A percentile compares a stretch with the other conserved stretches of the same genome.
Conservation (phyloP, 2,113 vertebrate species). For the Hippocampus barbouri region DNA sequence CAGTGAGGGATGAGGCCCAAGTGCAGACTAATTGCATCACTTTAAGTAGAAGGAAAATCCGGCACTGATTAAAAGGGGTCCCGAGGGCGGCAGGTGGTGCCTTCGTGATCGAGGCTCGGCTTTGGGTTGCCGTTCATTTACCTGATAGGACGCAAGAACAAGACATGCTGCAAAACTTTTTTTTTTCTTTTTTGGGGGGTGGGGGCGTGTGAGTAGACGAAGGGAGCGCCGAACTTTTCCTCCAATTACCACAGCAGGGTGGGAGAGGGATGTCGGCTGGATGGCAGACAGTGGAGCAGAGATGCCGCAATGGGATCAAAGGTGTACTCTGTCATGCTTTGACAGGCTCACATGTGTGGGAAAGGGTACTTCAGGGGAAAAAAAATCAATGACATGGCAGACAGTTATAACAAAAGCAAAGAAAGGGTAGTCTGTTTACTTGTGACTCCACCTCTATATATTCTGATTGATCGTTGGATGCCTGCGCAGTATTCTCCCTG, state of each 20-base stretch:
- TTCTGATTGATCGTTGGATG: background rate
- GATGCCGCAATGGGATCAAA: slow-evolving; percentile 51
- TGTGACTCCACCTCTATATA: slow-evolving; percentile 1
- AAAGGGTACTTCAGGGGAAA: background rate
- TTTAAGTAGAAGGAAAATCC: slow-evolving; percentile 26
- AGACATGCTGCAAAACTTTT: slow-evolving; percentile 27
- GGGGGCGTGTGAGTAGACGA: slow-evolving; percentile 12
- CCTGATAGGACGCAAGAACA: slow-evolving; percentile 24
- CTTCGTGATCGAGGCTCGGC: background rate
- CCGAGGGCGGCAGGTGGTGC: background rate
- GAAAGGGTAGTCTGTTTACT: slow-evolving; percentile 23
- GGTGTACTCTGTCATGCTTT: slow-evolving; percentile 46
- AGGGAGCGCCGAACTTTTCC: slow-evolving; percentile 1
- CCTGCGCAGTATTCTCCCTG: background rate
- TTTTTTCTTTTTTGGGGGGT: background rate
- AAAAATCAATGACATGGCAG: slow-evolving; percentile 23
- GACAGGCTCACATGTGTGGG: slow-evolving; percentile 27
- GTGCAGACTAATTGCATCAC: slow-evolving; percentile 24
- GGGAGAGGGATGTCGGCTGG: slow-evolving; percentile 24
- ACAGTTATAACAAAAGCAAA: slow-evolving; percentile 13
- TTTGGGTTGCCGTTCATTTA: slow-evolving; percentile 6
- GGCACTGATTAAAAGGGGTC: slow-evolving; percentile 14
- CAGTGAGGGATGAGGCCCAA: slow-evolving; percentile 27
- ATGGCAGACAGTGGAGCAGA: slow-evolving; percentile 34
- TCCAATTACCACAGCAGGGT: slow-evolving; percentile 25